Percentiles rank a stretch among this genome's conserved stretches.
Evolutionary conservation across 2,113 vertebrate species (phyloP).

Genomic region (Apteryx owenii): DNA sequence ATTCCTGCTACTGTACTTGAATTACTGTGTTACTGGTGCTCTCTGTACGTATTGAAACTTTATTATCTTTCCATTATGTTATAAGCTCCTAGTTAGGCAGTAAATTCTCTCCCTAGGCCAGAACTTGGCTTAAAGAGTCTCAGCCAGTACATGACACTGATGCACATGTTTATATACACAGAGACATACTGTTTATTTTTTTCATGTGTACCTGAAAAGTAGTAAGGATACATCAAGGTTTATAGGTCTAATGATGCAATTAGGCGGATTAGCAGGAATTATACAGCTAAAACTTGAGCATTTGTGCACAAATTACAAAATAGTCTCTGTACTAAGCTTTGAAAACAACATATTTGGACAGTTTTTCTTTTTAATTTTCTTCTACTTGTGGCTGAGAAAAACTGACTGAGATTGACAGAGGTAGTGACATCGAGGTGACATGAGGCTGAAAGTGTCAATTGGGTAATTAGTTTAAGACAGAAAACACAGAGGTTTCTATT

Average conservation of each 20-base stretch:
- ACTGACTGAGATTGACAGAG: constrained; percentile 24
- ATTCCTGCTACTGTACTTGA: neutral
- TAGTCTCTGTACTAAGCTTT: neutral
- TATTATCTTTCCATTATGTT: neutral
- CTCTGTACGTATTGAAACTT: neutral
- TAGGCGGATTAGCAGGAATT: neutral
- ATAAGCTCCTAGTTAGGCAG: neutral
- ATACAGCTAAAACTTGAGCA: neutral
- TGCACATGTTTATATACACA: neutral
- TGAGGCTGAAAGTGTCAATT: constrained; percentile 13
- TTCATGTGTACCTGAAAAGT: neutral
- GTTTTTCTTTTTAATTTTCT: constrained; percentile 44
- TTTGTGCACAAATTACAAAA: neutral
- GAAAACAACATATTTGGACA: constrained; percentile 17
- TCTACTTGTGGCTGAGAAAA: neutral
- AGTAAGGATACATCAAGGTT: neutral
- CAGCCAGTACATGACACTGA: neutral
- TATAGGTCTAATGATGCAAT: neutral
- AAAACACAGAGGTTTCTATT: neutral
- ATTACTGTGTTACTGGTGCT: neutral
- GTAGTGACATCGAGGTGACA: constrained; percentile 14
- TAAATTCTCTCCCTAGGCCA: neutral
- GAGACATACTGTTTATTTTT: neutral
- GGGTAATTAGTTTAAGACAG: constrained; percentile 40
- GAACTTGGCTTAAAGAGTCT: neutral